Conservation (phyloP, 2,113 vertebrate species). For the Panurus biarmicus region DNA sequence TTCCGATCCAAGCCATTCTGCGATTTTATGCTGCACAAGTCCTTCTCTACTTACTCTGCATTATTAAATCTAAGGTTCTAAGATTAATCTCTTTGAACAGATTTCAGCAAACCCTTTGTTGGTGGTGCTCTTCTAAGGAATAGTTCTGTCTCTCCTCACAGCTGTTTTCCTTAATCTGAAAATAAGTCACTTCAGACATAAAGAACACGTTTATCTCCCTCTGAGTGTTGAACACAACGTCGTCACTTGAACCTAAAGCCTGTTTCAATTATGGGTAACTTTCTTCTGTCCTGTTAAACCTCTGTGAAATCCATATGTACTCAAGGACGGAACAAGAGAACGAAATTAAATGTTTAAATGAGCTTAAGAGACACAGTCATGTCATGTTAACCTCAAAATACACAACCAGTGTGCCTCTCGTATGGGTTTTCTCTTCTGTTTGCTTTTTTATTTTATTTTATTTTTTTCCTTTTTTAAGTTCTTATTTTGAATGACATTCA, state of each 20-base stretch:
- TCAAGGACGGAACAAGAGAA: not conserved
- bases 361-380: not conserved
- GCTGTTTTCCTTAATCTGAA: conserved; percentile 10
- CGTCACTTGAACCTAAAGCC: not conserved
- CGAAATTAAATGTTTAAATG: conserved; percentile 46
- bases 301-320: conserved; percentile 1
- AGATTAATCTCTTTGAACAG: not conserved
- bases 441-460: no score
- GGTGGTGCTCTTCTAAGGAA: not conserved
- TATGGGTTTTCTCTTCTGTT: not conserved
- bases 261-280: not conserved
- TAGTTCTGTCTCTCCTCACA: not conserved
- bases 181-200: conserved; percentile 1
- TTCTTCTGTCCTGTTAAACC: conserved; percentile 28
- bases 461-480: not conserved
- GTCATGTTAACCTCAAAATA: conserved; percentile 21
- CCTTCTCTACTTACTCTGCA: not conserved
- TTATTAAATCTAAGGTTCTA: not conserved
- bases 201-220: not conserved
- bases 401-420: rapidly evolving
- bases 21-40: not conserved
- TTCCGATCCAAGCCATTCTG: not conserved
- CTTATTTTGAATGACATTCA: not conserved
- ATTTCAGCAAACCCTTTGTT: not conserved
- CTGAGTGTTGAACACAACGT: not conserved